Evolutionary conservation across 2,113 vertebrate genomes (phyloP), one percentile per base, ranked within the genome.

Genomic region (Gracilinanus agilis): DNA sequence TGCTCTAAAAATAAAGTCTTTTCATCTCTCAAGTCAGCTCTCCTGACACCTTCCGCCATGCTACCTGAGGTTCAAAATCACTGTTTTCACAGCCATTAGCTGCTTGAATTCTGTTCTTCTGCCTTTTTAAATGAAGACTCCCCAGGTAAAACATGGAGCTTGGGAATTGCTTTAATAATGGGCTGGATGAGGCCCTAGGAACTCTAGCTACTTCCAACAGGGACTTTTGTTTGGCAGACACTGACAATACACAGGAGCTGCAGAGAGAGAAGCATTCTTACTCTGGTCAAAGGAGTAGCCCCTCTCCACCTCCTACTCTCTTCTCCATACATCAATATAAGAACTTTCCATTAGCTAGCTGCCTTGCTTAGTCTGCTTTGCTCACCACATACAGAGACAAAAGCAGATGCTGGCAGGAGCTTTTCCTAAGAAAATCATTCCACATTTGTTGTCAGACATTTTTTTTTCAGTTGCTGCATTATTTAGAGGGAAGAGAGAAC

Each of bases 401-500:
- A 92, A 96, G 29, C 88, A 24, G 34, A 34, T 0, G 0, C 90
- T 93, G 83, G 40, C 3, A 4, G 34, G 53, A 40, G 24, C 53
- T 91, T 91, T 96, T 90, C 55, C 29, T 89, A 94, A 92, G 58
- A 90, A 83, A 40, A 21, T 88, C 24, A 90, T 90, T 91, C 49
- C n/a, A 93, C 91, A 88, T 29, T 93, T 94, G 92, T 53, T 24
- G 0, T 61, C 29, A 75, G 6, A 67, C 12, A n/a, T 75, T 75
- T 16, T 67, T 75, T 83, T 83, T 83, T 40, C 49, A 40, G 40
- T 40, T 83, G 9, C 94, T 90, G 34, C 16, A 40, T 91, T 90
- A 58, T 90, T 40, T 95, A 67, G 94, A 94, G 55, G 94, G 44
- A 75, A 95, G 34, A 34, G 34, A 75, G 95, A 92, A 83, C 21